Evolutionary conservation across 2,888 invertebrate genomes (phyloP).

Genomic region (Fragum fragum): DNA sequence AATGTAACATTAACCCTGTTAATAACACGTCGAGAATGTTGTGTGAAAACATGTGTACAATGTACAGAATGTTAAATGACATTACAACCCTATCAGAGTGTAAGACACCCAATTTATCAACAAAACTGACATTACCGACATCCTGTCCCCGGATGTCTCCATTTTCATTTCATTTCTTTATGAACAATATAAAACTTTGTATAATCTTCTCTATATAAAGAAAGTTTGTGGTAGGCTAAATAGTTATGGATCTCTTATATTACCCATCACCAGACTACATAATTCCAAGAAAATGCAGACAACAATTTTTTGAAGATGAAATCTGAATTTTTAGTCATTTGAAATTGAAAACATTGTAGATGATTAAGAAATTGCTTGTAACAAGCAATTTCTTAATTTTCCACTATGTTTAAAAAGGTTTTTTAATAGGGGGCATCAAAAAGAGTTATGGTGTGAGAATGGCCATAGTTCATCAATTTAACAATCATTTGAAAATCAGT

Average conservation of each 20-base stretch:
- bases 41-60: conserved; percentile 1
- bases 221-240: not conserved
- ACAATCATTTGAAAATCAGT: not conserved
- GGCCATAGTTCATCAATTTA: no score
- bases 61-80: conserved; percentile 15
- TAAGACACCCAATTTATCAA: not conserved
- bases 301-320: no score
- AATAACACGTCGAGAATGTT: not conserved
- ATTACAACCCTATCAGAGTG: not conserved
- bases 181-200: not conserved
- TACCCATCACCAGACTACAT: no score
- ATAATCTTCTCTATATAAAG: not conserved
- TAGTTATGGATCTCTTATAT: no score
- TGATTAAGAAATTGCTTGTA: no score
- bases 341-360: no score
- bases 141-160: not conserved
- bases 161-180: not conserved
- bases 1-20: not conserved
- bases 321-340: no score
- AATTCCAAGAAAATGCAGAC: no score
- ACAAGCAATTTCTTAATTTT: no score
- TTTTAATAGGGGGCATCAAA: no score
- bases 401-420: no score
- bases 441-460: no score
- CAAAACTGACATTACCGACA: not conserved